Conservation (phyloP, 1,140 invertebrate species). For the Druon quercuslanigerum region DNA sequence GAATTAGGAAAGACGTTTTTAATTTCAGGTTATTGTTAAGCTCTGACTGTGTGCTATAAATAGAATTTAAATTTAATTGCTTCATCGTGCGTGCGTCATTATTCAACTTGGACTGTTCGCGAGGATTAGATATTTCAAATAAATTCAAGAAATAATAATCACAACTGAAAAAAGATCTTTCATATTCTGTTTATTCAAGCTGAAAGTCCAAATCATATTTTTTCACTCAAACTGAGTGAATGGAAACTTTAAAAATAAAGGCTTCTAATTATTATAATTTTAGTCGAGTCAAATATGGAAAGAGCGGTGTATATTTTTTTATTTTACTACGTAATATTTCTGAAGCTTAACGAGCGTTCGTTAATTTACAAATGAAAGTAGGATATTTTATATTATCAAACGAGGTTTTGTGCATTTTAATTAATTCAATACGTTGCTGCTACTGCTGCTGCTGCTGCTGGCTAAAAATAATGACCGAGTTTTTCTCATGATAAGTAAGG, state of each 20-base stretch:
- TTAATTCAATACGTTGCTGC: not conserved
- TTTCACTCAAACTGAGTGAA: not conserved
- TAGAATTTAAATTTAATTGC: too few species aligned
- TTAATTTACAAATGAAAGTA: slow-evolving; percentile 24
- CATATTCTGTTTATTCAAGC: too few species aligned
- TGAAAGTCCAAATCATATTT: not conserved
- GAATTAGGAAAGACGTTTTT: too few species aligned
- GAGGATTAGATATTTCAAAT: too few species aligned
- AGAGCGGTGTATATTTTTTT: not conserved
- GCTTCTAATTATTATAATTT: slow-evolving; percentile 6
- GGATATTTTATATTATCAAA: slow-evolving; percentile 9
- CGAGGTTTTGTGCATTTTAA: not conserved
- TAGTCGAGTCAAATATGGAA: not conserved
- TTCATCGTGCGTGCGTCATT: too few species aligned
- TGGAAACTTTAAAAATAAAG: too few species aligned
- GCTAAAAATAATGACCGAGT: not conserved
- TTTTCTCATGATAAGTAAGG: too few species aligned
- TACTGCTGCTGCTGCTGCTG: not conserved
- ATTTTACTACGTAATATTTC: slow-evolving; percentile 21
- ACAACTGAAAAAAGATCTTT: too few species aligned
- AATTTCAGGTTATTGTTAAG: too few species aligned
- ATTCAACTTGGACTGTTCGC: too few species aligned
- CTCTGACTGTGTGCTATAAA: too few species aligned
- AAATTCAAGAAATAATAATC: too few species aligned
- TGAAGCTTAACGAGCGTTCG: slow-evolving; percentile 21